phyloP scores from a whole-genome alignment of 1,140 invertebrate genomes.

The Cepaea nemoralis region DNA sequence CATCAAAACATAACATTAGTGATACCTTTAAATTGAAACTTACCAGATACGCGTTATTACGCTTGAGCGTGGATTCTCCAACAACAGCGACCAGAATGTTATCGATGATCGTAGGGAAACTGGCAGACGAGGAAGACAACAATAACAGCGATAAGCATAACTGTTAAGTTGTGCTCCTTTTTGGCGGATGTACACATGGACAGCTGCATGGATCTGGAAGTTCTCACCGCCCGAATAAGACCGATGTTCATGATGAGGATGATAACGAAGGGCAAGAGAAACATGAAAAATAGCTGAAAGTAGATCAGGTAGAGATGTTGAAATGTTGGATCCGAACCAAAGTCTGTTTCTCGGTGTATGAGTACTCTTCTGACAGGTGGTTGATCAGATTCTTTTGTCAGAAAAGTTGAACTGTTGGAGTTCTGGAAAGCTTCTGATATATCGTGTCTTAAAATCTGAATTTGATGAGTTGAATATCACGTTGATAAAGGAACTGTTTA shows the following conservation, averaged over 20 bases:
- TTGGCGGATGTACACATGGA: conserved; percentile 60
- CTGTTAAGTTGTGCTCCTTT: conserved; percentile 81
- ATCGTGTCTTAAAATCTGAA: background rate
- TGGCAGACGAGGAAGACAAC: conserved; percentile 83
- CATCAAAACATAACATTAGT: too few relatives aligned
- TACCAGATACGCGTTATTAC: conserved; percentile 68
- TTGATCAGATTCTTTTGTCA: conserved; percentile 33
- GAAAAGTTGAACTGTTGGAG: conserved; percentile 11
- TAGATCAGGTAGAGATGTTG: conserved; percentile 79
- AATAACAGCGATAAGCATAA: conserved; percentile 83
- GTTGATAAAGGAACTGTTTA: background rate
- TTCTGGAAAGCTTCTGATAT: background rate
- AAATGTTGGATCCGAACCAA: conserved; percentile 75
- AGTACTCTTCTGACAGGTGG: conserved; percentile 40
- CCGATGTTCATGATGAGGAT: conserved; percentile 81
- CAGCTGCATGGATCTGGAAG: conserved; percentile 72
- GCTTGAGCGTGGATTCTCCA: conserved; percentile 75
- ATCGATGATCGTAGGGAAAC: conserved; percentile 74
- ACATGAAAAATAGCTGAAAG: conserved; percentile 77
- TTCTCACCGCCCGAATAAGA: conserved; percentile 79
- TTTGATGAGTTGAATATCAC: background rate
- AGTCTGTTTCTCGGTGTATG: conserved; percentile 42
- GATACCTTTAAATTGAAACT: background rate
- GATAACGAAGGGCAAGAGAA: conserved; percentile 78
- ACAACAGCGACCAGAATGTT: conserved; percentile 64